Conservation (phyloP, 2,113 vertebrate genomes). For the Heterotilapia buettikoferi region DNA sequence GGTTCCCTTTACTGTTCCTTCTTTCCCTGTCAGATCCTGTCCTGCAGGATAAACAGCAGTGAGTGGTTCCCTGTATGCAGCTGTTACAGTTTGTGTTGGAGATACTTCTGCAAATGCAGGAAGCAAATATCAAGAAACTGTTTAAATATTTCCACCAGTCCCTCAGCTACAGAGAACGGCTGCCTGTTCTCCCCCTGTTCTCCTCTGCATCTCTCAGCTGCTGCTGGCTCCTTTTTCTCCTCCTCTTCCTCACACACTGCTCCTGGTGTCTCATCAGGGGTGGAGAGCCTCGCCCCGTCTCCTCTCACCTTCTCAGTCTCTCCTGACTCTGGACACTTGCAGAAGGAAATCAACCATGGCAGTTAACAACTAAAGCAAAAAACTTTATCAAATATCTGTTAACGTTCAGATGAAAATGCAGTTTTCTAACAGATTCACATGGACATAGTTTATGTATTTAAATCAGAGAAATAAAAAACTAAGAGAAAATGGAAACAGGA, state of each 20-base stretch:
- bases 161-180: neutral
- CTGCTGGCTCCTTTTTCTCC: neutral
- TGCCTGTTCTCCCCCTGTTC: neutral
- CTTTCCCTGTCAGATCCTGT: neutral
- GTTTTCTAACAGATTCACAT: neutral
- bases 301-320: neutral
- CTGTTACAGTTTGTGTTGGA: neutral
- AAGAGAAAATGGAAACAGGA: neutral
- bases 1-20: neutral
- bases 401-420: neutral
- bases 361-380: neutral
- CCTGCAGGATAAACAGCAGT: neutral
- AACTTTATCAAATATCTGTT: neutral
- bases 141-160: neutral
- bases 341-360: neutral
- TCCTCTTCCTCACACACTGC: neutral
- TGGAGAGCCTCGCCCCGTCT: rapidly evolving
- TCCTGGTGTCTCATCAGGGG: neutral
- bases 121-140: neutral
- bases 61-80: rapidly evolving
- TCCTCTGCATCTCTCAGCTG: neutral
- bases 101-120: neutral
- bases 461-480: neutral
- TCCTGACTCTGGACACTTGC: neutral
- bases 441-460: neutral